phyloP scores from a whole-genome alignment of 2,888 invertebrate species.

The Nomada fabriciana region DNA sequence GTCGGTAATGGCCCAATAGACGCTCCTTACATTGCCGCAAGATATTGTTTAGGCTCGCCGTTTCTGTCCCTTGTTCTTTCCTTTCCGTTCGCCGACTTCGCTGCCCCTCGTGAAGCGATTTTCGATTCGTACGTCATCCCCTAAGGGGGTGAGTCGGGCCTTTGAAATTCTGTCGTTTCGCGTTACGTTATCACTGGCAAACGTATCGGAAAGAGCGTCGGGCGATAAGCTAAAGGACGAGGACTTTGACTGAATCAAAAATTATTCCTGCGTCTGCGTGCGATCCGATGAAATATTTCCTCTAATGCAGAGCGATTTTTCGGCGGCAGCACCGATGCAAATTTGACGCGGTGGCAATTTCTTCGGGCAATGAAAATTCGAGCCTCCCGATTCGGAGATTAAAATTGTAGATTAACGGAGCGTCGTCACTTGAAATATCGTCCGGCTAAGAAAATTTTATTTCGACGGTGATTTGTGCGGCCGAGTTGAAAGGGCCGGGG shows the following conservation, averaged over 20 bases:
- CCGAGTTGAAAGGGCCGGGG: slow-evolving; percentile 58
- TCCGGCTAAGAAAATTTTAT: slow-evolving; percentile 68
- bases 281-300: not conserved
- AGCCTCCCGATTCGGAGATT: not conserved
- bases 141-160: slow-evolving; percentile 25
- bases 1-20: slow-evolving; percentile 84
- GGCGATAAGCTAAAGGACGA: slow-evolving; percentile 19
- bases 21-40: slow-evolving; percentile 84
- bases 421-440: slow-evolving; percentile 64
- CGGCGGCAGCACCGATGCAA: not conserved
- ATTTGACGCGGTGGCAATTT: not conserved
- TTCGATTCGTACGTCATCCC: slow-evolving; percentile 63
- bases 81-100: slow-evolving; percentile 9
- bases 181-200: slow-evolving; percentile 64
- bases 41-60: slow-evolving; percentile 83
- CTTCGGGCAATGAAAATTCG: not conserved
- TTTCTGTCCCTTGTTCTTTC: slow-evolving; percentile 56
- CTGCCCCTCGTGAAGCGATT: slow-evolving; percentile 59
- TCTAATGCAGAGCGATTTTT: not conserved
- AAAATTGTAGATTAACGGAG: slow-evolving; percentile 35
- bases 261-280: slow-evolving; percentile 12
- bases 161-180: slow-evolving; percentile 47
- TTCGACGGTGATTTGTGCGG: slow-evolving; percentile 72
- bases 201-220: slow-evolving; percentile 46
- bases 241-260: not conserved